Evolutionary conservation across 2,113 vertebrate genomes (phyloP).

Genomic region (Danio rerio): DNA sequence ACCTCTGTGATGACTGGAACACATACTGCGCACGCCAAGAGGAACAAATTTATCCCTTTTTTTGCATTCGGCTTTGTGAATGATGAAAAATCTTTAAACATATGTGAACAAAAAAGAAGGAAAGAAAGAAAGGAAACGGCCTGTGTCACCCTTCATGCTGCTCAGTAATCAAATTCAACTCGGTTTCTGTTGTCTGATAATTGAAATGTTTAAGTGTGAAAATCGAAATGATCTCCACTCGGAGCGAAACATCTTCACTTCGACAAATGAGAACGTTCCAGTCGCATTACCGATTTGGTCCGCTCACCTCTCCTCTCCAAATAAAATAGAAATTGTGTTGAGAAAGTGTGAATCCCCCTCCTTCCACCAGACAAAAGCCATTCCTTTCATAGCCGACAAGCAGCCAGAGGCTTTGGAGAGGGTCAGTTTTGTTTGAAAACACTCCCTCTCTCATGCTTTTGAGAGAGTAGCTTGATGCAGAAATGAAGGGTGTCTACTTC

Average conservation of each 20-base stretch:
- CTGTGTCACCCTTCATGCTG: slow-evolving; percentile 55
- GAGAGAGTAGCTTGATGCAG: slow-evolving; percentile 48
- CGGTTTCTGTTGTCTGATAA: slow-evolving; percentile 60
- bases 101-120: slow-evolving; percentile 59
- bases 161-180: slow-evolving; percentile 62
- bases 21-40: slow-evolving; percentile 75
- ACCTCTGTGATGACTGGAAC: slow-evolving; percentile 77
- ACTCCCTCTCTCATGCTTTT: slow-evolving; percentile 49
- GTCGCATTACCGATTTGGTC: slow-evolving; percentile 43
- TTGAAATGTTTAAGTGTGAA: slow-evolving; percentile 62
- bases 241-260: slow-evolving; percentile 25
- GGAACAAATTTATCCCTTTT: slow-evolving; percentile 77
- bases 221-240: slow-evolving; percentile 57
- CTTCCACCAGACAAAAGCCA: slow-evolving; percentile 58
- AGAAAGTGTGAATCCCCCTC: slow-evolving; percentile 38
- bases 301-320: slow-evolving; percentile 28
- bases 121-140: slow-evolving; percentile 48
- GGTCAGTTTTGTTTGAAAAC: slow-evolving; percentile 76
- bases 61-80: slow-evolving; percentile 58
- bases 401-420: slow-evolving; percentile 66
- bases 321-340: slow-evolving; percentile 32
- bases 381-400: slow-evolving; percentile 54
- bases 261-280: slow-evolving; percentile 60
- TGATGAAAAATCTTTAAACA: slow-evolving; percentile 24
- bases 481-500: slow-evolving; percentile 34